Base-by-base conservation (phyloP, 2,888 invertebrate species). In the Noctua janthina region DNA sequence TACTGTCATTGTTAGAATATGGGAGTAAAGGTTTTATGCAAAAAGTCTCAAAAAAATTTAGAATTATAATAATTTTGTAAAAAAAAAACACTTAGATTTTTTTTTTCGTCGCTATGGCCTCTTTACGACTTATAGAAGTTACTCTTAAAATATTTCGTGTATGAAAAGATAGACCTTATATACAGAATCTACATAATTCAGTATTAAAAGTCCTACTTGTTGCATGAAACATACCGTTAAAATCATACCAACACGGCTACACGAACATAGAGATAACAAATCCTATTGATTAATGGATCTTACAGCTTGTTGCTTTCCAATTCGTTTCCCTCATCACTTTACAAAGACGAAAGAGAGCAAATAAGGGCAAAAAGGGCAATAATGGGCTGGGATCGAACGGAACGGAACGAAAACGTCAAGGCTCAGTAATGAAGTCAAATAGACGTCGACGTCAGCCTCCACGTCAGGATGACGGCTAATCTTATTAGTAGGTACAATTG, bases 341-440 rank as follows among this genome's bases (percentile, higher is more conserved):
- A 23, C 64, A 43, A 56, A 81, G 77, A 78, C 29, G 79, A 87
- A 81, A 80, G 66, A 43, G 74, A 66, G 59, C 13, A 29, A 62
- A 62, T 29, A 15, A 29, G 62, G 29, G 62, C 29, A 71, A 78
- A 85, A 81, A 43, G 66, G 67, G 59, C 54, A 87, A 86, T 86
- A 84, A 86, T 74, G 66, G 67, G 10, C 51, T 56, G 49, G 69
- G 64, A 86, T 83, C 78, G 88, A 70, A 78, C 29, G 75, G 35
- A 69, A 78, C 51, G 64, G 79, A 74, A 69, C 35, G 62, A 74
- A 75, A 82, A 81, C 79, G 79, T 81, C 69, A 79, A 68, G 74
- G 29, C 62, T 69, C 66, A 15, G 73, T 87, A 88, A 83, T 82
- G 82, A 85, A 90, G 83, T 85, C 81, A 79, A 88, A 86, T 83